Conservation (phyloP, 2,113 vertebrate genomes). For the Camelus bactrianus region DNA sequence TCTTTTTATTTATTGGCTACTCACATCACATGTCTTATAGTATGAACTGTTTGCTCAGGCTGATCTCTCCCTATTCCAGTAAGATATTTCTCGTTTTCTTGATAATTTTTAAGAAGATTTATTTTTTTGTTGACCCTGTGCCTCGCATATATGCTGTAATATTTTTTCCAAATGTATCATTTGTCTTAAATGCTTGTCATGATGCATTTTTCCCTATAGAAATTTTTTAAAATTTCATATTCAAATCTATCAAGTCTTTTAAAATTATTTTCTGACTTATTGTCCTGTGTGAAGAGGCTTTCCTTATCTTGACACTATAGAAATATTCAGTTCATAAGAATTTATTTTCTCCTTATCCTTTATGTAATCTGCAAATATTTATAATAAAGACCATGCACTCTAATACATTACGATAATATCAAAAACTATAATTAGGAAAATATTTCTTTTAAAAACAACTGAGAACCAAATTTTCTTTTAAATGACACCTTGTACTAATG, state of each 20-base stretch:
- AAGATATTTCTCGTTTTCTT: not conserved
- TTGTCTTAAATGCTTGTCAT: not conserved
- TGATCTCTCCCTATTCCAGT: not conserved
- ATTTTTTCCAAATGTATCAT: not conserved
- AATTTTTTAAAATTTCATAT: not conserved
- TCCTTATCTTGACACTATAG: constrained; percentile 19
- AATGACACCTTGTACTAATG: not conserved
- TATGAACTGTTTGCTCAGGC: not conserved
- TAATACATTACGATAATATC: not conserved
- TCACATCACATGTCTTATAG: not conserved
- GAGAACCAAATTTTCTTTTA: constrained; percentile 25
- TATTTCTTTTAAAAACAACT: not conserved
- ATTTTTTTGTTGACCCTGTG: not conserved
- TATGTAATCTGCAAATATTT: not conserved
- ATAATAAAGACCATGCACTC: not conserved
- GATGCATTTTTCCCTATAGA: not conserved
- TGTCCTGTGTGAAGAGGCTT: not conserved
- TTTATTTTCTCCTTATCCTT: not conserved
- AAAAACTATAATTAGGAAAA: not conserved
- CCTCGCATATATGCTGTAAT: not conserved
- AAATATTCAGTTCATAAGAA: not conserved
- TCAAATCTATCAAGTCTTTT: not conserved
- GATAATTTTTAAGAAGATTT: not conserved
- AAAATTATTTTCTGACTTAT: not conserved
- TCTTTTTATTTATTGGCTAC: not conserved